Evolutionary conservation across 1,140 invertebrate genomes (phyloP), one percentile per base, ranked within the genome.

Genomic region (Drosophila jambulina): DNA sequence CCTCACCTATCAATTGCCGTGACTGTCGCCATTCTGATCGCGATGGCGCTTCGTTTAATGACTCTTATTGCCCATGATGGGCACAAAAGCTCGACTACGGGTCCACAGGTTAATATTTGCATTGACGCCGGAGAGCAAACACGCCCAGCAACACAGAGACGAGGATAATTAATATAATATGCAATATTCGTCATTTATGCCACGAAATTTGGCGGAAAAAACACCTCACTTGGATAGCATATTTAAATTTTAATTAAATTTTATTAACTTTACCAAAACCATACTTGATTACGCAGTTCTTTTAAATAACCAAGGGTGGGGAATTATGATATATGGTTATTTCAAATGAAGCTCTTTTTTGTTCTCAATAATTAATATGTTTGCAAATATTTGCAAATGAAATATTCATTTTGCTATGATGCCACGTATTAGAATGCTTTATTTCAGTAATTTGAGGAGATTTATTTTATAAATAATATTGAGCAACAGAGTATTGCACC

Each of bases 1-100:
- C 42, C n/a, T 9, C 29, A 10, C 29, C 38, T 27, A 6, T 42
- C 27, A 48, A 34, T 70, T 45, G 53, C 48, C 53, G 32, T 32
- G 32, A 25, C 54, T 51, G 69, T 49, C 51, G 69, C 51, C 69
- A 65, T 61, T 58, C 65, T 36, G 51, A 71, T 72, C 65, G 36
- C 67, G 45, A 69, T 72, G 69, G 69, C 69, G 69, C 53, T 67
- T 72, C 69, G 32, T 29, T 72, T 71, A 60, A 72, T 72, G 45
- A 42, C 67, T 71, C 45, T 43, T 38, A 70, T 58, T 69, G 38
- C 54, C 40, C 5, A 21, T 32, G 6, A 32, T 46, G 67, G 71
- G 60, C 21, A 74, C 70, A 43, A 45, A 43, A 68, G 38, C 21
- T 36, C 21, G 21, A 38, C 34, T 25, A 34, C 43, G 48, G 49